phyloP scores from a whole-genome alignment of 2,797 vertebrate genomes.

The Pelobates cultripes region DNA sequence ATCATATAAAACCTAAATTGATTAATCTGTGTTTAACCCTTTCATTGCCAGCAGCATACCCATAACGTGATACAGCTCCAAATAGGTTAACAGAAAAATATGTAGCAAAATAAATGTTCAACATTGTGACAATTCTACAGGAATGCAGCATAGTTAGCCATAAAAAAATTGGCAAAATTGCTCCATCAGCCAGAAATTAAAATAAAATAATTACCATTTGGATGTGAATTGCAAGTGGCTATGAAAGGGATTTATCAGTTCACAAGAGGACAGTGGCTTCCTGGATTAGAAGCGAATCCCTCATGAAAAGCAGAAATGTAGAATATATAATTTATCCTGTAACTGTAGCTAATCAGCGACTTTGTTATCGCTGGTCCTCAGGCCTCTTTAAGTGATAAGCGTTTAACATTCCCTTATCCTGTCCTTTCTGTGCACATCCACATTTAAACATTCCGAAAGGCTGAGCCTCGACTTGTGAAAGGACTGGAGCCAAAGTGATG shows the following conservation, averaged over 20 bases:
- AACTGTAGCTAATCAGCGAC: constrained; percentile 48
- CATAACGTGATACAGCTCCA: too few relatives aligned
- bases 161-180: constrained; percentile 32
- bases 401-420: constrained; percentile 41
- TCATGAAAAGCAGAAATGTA: constrained; percentile 44
- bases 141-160: constrained; percentile 18
- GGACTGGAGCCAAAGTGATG: neutral
- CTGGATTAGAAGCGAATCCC: constrained; percentile 48
- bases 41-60: too few relatives aligned
- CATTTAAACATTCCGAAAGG: constrained; percentile 18
- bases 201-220: constrained; percentile 33
- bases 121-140: constrained; percentile 5
- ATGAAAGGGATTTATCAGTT: constrained; percentile 48
- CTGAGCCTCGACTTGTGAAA: neutral
- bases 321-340: constrained; percentile 53
- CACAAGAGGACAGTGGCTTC: constrained; percentile 38
- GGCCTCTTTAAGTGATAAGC: constrained; percentile 48
- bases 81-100: too few relatives aligned
- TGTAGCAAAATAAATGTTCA: neutral
- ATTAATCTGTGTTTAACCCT: too few relatives aligned
- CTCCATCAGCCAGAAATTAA: constrained; percentile 40
- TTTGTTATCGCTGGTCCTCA: constrained; percentile 49
- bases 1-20: too few relatives aligned
- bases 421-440: constrained; percentile 21
- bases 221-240: constrained; percentile 28